Base-by-base conservation (phyloP, 30 jellyfish, hydroid and myxozoan genomes). In the Aurelia sp. region DNA sequence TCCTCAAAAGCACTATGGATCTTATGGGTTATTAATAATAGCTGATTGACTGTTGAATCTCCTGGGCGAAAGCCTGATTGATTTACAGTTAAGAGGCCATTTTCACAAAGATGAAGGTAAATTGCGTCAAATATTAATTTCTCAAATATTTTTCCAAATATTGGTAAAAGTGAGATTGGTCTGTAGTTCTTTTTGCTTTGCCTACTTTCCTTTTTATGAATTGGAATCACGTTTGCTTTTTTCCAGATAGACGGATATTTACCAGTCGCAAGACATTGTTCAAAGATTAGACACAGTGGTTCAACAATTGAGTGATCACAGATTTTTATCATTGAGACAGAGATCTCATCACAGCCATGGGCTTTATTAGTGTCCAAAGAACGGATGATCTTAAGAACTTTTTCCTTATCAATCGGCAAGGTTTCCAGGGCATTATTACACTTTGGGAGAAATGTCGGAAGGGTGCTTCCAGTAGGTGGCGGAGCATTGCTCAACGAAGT, bases 251-350 rank as follows among this genome's bases (percentile, higher is more conserved):
- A 27, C 33, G 19, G 66, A 57, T 57, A 57, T n/a, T 13, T 15
- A 15, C 66, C 66, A 57, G 66, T 57, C 19, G 66, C 66, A 57
- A 57, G 66, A n/a, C 19, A 57, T n/a, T n/a, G 17, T 57, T 57
- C 66, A 57, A 57, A 57, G 1, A 2, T 57, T n/a, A 57, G 17
- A 57, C 66, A 57, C 17, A 57, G 66, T 57, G 66, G 66, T 15
- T 57, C 66, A 57, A 57, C 66, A 2, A 57, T 57, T 15, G 17
- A 57, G 1, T 57, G 19, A 57, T 27, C 33, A 27, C 33, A 27
- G 33, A 27, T 27, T 27, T 27, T 27, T 27, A 27, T 27, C 33
- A 27, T 57, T 27, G 33, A 27, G 33, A 27, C 33, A 27, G 33
- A 27, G 33, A 27, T 27, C 33, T 27, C 33, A 27, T 13, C 19